phyloP scores from a whole-genome alignment of 2,113 vertebrate genomes.

The Suricata suricatta region DNA sequence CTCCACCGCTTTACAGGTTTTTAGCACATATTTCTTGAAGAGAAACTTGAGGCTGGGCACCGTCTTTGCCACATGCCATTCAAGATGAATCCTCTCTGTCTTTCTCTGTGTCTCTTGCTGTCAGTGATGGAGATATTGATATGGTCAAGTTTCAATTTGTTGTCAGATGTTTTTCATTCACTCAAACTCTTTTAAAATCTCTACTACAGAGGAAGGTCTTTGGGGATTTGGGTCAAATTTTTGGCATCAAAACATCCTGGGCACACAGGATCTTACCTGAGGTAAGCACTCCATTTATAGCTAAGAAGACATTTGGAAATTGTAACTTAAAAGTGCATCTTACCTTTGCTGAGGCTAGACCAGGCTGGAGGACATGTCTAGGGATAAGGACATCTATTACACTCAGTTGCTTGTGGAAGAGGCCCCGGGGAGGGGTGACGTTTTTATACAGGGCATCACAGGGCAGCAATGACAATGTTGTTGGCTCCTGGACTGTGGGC shows the following conservation, averaged over 20 bases:
- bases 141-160: background rate
- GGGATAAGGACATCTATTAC: background rate
- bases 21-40: accelerated
- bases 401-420: background rate
- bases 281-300: background rate
- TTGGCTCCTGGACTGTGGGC: background rate
- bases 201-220: background rate
- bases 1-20: background rate
- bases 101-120: background rate
- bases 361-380: background rate
- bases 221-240: background rate
- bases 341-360: background rate
- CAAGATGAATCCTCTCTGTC: background rate
- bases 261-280: background rate
- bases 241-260: background rate
- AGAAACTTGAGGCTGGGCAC: background rate
- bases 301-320: background rate
- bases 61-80: background rate
- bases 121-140: background rate
- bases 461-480: background rate
- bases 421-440: background rate
- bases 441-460: background rate
- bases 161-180: background rate
- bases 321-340: background rate
- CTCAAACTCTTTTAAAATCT: background rate